phyloP scores from a whole-genome alignment of 2,113 vertebrate species.

The Pygoscelis adeliae region DNA sequence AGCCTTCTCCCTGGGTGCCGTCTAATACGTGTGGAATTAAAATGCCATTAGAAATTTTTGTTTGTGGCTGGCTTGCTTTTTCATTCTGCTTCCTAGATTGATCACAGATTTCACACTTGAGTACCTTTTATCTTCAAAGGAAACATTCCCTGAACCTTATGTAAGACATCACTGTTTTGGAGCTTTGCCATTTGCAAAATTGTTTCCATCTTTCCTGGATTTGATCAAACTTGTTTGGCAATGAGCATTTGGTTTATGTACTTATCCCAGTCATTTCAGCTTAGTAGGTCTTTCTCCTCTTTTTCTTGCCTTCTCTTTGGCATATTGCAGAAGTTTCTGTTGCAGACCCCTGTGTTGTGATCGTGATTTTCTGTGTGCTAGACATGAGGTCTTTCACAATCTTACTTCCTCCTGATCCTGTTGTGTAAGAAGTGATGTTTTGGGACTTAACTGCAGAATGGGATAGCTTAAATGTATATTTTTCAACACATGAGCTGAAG shows the following conservation, averaged over 20 bases:
- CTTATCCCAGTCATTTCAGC: not conserved
- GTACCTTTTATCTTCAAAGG: slow-evolving; percentile 27
- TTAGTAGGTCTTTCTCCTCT: not conserved
- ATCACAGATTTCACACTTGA: slow-evolving; percentile 24
- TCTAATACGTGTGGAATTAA: not conserved
- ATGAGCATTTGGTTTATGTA: not conserved
- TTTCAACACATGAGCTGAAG: not conserved
- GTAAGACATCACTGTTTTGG: slow-evolving; percentile 16
- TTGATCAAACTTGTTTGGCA: not conserved
- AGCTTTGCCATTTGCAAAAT: slow-evolving; percentile 14
- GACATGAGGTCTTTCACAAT: not conserved
- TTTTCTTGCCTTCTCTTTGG: not conserved
- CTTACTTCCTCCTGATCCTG: not conserved
- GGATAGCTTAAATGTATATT: not conserved
- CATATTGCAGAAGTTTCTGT: not conserved
- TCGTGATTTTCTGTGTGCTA: not conserved
- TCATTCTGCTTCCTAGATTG: slow-evolving; percentile 5
- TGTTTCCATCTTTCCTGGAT: slow-evolving; percentile 28
- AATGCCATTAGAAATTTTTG: not conserved
- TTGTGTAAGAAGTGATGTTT: not conserved
- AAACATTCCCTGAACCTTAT: not conserved
- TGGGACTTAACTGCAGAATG: not conserved
- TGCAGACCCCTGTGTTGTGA: not conserved
- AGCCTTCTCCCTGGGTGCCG: not conserved
- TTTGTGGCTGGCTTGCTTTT: slow-evolving; percentile 26